A percentile compares a stretch with the other conserved stretches of the same genome.
These are phyloP conservation scores for Netelia fuscicornis DNA, from an alignment of 2,888 invertebrate species.

Conservation along the genomic window DNA sequence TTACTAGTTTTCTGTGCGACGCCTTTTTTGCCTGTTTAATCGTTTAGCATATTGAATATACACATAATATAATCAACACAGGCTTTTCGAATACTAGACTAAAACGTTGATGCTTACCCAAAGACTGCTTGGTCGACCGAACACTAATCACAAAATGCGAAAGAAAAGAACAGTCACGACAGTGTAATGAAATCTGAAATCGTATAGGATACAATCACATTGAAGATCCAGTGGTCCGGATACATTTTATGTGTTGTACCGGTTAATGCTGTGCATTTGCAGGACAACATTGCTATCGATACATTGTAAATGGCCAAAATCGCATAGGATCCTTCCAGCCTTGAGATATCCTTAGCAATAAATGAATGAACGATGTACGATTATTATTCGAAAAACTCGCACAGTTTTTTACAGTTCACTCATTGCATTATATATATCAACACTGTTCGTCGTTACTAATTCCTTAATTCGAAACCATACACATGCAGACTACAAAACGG, in stretches of 20 bases:
- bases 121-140: conserved; percentile 53
- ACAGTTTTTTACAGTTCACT: conserved; percentile 36
- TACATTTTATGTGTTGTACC: background rate
- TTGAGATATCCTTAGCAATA: conserved; percentile 59
- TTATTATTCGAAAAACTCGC: background rate
- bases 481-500: background rate
- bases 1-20: conserved; percentile 51
- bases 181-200: background rate
- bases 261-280: too few species aligned
- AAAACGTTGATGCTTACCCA: conserved; percentile 34
- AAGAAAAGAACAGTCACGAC: background rate
- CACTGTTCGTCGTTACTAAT: conserved; percentile 20
- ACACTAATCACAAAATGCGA: conserved; percentile 16
- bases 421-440: conserved; percentile 1
- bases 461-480: conserved; percentile 12
- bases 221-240: background rate
- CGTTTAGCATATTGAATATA: conserved; percentile 10
- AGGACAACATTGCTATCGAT: background rate
- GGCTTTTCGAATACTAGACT: background rate
- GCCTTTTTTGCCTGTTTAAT: conserved; percentile 46
- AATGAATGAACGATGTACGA: conserved; percentile 31
- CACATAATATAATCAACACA: conserved; percentile 2
- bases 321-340: conserved; percentile 54
- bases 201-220: background rate
- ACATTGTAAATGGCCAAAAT: conserved; percentile 49